phyloP scores from a whole-genome alignment of 2,888 invertebrate genomes.

The Brachypalpus laphriformis region DNA sequence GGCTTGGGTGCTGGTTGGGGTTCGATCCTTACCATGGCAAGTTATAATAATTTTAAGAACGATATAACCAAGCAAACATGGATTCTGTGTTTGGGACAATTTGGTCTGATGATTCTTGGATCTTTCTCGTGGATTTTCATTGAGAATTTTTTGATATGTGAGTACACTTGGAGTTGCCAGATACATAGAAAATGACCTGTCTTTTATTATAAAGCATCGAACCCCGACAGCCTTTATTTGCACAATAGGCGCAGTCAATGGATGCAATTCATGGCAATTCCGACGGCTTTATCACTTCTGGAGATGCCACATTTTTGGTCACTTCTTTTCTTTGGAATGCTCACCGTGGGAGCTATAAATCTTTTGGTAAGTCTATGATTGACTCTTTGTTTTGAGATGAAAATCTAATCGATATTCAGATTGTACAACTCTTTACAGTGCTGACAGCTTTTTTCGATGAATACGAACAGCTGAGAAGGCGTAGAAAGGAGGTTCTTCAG shows the following conservation, averaged over 20 bases:
- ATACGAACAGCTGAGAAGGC: slow-evolving; percentile 78
- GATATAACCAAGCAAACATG: slow-evolving; percentile 84
- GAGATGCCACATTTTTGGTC: slow-evolving; percentile 52
- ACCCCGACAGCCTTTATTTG: no score
- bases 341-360: slow-evolving; percentile 32
- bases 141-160: slow-evolving; percentile 77
- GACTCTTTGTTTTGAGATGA: no score
- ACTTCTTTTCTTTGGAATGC: slow-evolving; percentile 34
- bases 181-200: no score
- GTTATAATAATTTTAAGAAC: slow-evolving; percentile 85
- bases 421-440: slow-evolving; percentile 78
- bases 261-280: slow-evolving; percentile 13
- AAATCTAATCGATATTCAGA: slow-evolving; percentile 66
- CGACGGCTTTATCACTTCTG: slow-evolving; percentile 16
- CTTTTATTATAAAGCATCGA: background rate
- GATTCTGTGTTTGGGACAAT: slow-evolving; percentile 77
- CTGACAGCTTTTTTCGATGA: slow-evolving; percentile 80
- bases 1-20: slow-evolving; percentile 59
- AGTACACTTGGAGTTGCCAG: background rate
- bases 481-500: no score
- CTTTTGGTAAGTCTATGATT: slow-evolving; percentile 6
- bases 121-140: slow-evolving; percentile 81
- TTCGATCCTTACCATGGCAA: slow-evolving; percentile 54
- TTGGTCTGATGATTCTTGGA: slow-evolving; percentile 81
- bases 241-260: slow-evolving; percentile 1